A percentile compares a stretch with the other conserved stretches of the same genome.
Evolutionary conservation across 2,797 vertebrate genomes (phyloP).

Genomic region (Carapus acus): DNA sequence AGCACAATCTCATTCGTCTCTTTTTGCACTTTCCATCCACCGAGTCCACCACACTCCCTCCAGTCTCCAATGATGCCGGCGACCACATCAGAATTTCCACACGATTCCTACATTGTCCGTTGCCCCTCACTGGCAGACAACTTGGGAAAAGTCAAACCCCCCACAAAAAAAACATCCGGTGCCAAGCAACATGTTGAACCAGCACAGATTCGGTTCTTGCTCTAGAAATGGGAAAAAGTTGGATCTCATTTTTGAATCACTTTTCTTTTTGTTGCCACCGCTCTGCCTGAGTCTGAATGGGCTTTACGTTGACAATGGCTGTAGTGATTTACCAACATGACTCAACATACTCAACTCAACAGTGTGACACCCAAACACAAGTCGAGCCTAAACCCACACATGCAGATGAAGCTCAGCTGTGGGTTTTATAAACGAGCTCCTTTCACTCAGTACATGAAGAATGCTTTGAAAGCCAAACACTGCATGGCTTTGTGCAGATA

Average conservation of each 20-base stretch:
- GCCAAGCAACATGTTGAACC: too few relatives aligned
- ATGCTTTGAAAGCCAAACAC: constrained; percentile 64
- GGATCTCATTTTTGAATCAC: too few relatives aligned
- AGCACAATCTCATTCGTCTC: neutral
- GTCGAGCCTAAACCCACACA: constrained; percentile 47
- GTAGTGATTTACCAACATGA: constrained; percentile 52
- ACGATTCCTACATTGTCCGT: constrained; percentile 44
- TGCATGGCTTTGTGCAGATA: constrained; percentile 62
- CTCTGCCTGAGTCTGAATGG: constrained; percentile 28
- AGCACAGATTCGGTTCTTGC: constrained; percentile 15
- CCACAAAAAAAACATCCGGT: too few relatives aligned
- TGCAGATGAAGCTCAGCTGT: constrained; percentile 59
- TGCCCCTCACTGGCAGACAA: constrained; percentile 55
- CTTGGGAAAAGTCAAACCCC: constrained; percentile 51
- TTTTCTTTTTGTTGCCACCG: too few relatives aligned
- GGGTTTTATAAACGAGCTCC: constrained; percentile 53
- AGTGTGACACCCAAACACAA: constrained; percentile 50
- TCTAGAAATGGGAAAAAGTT: neutral
- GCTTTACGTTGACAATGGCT: constrained; percentile 32
- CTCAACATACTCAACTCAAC: constrained; percentile 45
- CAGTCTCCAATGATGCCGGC: constrained; percentile 21
- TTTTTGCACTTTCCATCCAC: constrained; percentile 36
- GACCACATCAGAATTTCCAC: constrained; percentile 60
- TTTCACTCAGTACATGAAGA: constrained; percentile 57
- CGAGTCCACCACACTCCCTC: constrained; percentile 30